Percentiles rank a stretch among this genome's conserved stretches.
Conservation (phyloP, 1,140 invertebrate species). For the Liolophura sinensis region DNA sequence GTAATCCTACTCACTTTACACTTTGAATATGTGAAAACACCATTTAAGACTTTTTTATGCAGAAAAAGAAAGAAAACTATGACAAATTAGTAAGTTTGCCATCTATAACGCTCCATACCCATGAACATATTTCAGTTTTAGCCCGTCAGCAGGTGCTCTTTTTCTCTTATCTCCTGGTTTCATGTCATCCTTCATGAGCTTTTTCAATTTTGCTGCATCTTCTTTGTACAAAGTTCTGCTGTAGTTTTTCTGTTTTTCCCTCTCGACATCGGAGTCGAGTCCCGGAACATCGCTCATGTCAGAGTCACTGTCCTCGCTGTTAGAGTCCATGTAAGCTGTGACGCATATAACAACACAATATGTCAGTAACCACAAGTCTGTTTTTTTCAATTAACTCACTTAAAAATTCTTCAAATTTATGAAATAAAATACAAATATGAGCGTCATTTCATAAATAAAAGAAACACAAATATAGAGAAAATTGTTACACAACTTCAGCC, state of each 20-base stretch:
- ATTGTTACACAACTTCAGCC: no score
- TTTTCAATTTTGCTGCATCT: conserved; percentile 44
- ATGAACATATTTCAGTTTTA: conserved; percentile 55
- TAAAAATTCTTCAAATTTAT: no score
- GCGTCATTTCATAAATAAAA: no score
- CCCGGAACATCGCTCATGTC: conserved; percentile 56
- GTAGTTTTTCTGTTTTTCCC: conserved; percentile 56
- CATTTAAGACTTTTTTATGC: no score
- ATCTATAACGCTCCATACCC: conserved; percentile 53
- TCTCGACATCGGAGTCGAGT: conserved; percentile 57
- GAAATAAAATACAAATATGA: no score
- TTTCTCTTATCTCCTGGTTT: conserved; percentile 47
- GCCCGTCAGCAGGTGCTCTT: conserved; percentile 46
- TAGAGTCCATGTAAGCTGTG: conserved; percentile 55
- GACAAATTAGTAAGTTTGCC: no score
- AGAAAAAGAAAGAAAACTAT: no score
- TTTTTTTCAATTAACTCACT: no score
- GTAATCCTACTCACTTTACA: no score
- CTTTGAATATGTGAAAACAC: no score
- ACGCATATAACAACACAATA: background rate
- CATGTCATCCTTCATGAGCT: conserved; percentile 41
- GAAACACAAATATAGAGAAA: no score
- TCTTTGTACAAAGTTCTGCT: conserved; percentile 52
- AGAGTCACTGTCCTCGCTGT: conserved; percentile 58
- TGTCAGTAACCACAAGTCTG: no score